Evolutionary conservation across 1,140 invertebrate genomes (phyloP).

Genomic region (Gyrodactylus salaris): DNA sequence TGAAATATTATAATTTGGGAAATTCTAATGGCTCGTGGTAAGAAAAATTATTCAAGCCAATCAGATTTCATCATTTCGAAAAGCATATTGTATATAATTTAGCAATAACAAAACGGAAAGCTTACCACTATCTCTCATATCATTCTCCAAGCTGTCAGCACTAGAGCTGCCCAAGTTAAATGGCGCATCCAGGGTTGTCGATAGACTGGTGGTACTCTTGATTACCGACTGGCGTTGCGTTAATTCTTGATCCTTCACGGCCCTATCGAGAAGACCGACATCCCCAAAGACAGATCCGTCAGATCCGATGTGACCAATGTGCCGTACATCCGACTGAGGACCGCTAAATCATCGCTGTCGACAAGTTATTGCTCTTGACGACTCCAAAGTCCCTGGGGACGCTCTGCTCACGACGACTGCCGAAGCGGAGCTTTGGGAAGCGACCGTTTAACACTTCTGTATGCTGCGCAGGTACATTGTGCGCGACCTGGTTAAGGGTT

Average conservation of each 20-base stretch:
- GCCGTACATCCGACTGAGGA: conserved; percentile 75
- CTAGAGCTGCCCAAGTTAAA: no score
- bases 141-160: no score
- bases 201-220: neutral
- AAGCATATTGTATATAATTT: no score
- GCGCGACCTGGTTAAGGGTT: neutral
- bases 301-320: conserved; percentile 73
- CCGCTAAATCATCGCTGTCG: conserved; percentile 61
- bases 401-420: neutral
- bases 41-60: no score
- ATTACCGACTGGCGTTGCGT: neutral
- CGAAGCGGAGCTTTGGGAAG: no score
- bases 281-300: conserved; percentile 86
- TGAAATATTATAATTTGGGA: neutral
- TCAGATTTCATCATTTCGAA: no score
- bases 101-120: no score
- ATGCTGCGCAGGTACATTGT: neutral
- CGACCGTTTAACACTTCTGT: no score
- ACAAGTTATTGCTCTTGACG: conserved; percentile 2
- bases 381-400: neutral
- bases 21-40: neutral
- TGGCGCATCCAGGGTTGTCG: neutral
- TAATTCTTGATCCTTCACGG: neutral
- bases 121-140: no score
- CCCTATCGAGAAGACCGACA: conserved; percentile 20